Evolutionary conservation across 2,888 invertebrate genomes (phyloP), one percentile per base, ranked within the genome.

Genomic region (Cosmia pyralina): DNA sequence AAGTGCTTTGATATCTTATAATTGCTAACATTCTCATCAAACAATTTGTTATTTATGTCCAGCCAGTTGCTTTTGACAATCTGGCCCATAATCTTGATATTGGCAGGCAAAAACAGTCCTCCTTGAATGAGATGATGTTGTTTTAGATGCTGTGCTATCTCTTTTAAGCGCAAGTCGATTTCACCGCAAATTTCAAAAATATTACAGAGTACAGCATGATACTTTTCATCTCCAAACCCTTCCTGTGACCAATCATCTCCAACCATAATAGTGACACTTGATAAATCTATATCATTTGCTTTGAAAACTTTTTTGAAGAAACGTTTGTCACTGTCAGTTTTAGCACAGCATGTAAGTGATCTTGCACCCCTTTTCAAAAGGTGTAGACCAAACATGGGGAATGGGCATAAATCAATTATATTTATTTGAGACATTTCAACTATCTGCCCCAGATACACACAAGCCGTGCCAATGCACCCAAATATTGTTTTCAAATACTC

Each of bases 51-150:
- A 87, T 96, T 97, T 67, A 95, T 93, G 75, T 97, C 95, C 55
- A 97, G 90, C 95, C 97, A 97, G 46, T 95, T 90, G 8, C 97
- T 97, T 83, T 96, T 92, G n/a, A 97, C 94, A n/a, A 97, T 88
- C 84, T 97, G 96, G 2, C 96, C 96, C 77, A 96, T 92, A 17
- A 97, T 83, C 66, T 91, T 93, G 10, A 97, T 86, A 79, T 91
- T 93, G 63, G 94, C 88, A 0, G 97, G 98, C 85, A 97, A 88
- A 66, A 96, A 93, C 13, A 96, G 88, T 0, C 97, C 97, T 69
- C 93, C 94, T 57, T 89, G 89, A 50, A 92, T 86, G 1, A 97
- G 90, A 75, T 95, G 91, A 55, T 89, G 86, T 11, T 90, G 87
- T 80, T 88, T 94, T 70, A 94, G 88, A 75, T 90, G 85, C 10